Evolutionary conservation across 2,888 invertebrate genomes (phyloP), one percentile per base, ranked within the genome.

Genomic region (Eupithecia abbreviata): DNA sequence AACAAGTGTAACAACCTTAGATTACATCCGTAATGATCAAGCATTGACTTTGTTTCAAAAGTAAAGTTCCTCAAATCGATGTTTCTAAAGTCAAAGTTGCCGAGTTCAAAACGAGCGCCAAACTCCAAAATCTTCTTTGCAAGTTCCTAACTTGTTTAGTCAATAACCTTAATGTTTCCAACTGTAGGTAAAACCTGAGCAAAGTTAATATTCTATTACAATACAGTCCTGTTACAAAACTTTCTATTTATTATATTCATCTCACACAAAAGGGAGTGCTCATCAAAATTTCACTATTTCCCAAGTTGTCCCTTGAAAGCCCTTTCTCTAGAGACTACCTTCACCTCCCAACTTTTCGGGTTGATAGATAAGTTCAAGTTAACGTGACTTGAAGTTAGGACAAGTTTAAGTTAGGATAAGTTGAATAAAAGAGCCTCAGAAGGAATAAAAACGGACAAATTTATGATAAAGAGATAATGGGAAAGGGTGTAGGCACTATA

Each of bases 281-380:
- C 42, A 75, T 71, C 43, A 73, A 75, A 68, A 73, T 71, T 75
- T 73, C 42, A 69, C 68, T 68, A 67, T 41, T 41, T 45, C 13
- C 15, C 45, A 68, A 45, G n/a, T 66, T 42, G 43, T 68, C 68
- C 45, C 68, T 67, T 43, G 43, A 43, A 67, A 42, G 43, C 15
- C 15, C 30, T 68, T 43, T n/a, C 72, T 41, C 41, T 15, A 2
- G 47, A 67, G 67, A 72, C 65, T 47, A 65, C 42, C 45, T 55
- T 58, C 58, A 55, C 58, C 58, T 58, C 2, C 73, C 42, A 82
- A 82, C 75, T 81, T 82, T 70, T 73, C 66, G 77, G 81, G 77
- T 73, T 79, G 73, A 80, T 76, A 78, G 80, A 80, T 81, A 82
- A 81, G 74, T 82, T 79, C 45, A 45, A 72, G 77, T 79, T 81